Conservation (phyloP, 2,888 invertebrate species). For the Agriopis leucophaearia region DNA sequence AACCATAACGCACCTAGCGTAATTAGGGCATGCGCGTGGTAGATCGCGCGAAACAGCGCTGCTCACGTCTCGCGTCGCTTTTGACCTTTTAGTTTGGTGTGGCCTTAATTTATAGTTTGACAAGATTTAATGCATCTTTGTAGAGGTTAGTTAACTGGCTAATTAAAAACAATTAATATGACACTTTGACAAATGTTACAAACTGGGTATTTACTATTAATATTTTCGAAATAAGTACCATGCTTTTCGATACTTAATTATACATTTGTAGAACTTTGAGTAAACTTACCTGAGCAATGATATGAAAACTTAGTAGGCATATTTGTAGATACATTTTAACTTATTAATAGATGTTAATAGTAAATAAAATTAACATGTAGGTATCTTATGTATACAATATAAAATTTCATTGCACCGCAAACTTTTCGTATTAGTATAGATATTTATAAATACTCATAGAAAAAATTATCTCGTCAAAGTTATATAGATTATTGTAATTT, state of each 20-base stretch:
- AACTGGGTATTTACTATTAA: not conserved
- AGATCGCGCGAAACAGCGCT: not conserved
- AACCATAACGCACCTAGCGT: not conserved
- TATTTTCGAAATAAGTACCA: not conserved
- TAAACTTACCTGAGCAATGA: not conserved
- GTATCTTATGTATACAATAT: too few relatives aligned
- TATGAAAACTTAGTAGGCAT: not conserved
- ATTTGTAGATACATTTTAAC: too few relatives aligned
- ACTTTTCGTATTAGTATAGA: too few relatives aligned
- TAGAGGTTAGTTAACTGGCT: conserved; percentile 5
- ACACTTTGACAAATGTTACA: conserved; percentile 1
- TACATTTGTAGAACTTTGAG: not conserved
- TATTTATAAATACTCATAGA: too few relatives aligned
- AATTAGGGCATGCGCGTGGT: not conserved
- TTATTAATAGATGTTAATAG: too few relatives aligned
- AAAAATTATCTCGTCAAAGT: too few relatives aligned
- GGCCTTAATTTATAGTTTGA: conserved; percentile 1
- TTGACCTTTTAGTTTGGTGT: not conserved
- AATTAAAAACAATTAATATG: conserved; percentile 2
- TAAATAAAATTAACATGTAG: too few relatives aligned
- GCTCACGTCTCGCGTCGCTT: not conserved
- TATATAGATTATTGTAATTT: not conserved
- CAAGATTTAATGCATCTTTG: conserved; percentile 15
- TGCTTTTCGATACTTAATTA: conserved; percentile 1
- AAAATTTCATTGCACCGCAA: too few relatives aligned